These are phyloP conservation scores for Orthosia gracilis DNA, from an alignment of 2,888 invertebrate species.

Conservation along the genomic window DNA sequence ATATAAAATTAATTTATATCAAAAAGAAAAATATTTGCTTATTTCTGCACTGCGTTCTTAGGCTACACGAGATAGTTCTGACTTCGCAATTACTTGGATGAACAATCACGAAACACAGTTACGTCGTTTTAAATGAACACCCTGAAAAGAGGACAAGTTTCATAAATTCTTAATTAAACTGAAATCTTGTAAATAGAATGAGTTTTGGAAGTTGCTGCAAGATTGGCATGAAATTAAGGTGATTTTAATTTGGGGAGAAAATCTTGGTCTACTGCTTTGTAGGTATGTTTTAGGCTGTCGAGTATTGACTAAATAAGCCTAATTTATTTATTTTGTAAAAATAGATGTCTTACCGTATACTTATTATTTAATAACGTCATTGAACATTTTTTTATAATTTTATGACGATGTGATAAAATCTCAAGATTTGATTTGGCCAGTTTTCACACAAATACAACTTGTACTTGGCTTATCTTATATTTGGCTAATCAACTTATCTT, in stretches of 20 bases:
- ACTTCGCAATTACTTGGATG: conserved; percentile 63
- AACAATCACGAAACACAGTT: conserved; percentile 64
- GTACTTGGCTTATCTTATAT: too few relatives aligned
- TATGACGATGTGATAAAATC: not conserved
- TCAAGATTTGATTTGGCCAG: too few relatives aligned
- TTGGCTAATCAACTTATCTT: too few relatives aligned
- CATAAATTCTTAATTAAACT: conserved; percentile 67
- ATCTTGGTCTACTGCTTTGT: not conserved
- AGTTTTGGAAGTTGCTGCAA: conserved; percentile 48
- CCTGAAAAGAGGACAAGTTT: conserved; percentile 59
- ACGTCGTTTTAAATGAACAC: conserved; percentile 63
- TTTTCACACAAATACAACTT: too few relatives aligned
- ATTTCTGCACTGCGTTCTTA: too few relatives aligned
- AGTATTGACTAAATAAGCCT: not conserved
- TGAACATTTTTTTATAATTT: not conserved
- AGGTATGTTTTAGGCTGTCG: conserved; percentile 4
- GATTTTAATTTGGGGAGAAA: conserved; percentile 11
- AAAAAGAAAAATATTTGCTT: too few relatives aligned
- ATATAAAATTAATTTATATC: too few relatives aligned
- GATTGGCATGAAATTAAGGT: conserved; percentile 35
- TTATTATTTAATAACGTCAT: not conserved
- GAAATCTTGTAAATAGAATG: conserved; percentile 60
- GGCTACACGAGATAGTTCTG: conserved; percentile 56
- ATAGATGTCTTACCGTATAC: too few relatives aligned
- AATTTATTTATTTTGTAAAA: not conserved